These are phyloP conservation scores for Agriopis leucophaearia DNA, from an alignment of 2,888 invertebrate species.

Conservation along the genomic window DNA sequence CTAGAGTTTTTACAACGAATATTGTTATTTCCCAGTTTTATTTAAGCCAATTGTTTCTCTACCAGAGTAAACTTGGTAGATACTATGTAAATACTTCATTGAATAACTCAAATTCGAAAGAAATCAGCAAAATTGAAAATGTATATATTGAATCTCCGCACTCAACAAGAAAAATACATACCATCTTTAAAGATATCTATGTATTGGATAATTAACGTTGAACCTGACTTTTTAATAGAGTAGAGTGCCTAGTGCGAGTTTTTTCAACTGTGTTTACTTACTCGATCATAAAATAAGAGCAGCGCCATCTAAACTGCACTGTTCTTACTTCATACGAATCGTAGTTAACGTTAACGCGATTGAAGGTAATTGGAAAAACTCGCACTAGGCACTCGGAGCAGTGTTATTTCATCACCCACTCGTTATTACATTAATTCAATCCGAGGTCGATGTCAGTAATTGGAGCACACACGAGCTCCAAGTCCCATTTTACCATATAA, in stretches of 20 bases:
- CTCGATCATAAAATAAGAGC: no score
- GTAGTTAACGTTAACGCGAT: no score
- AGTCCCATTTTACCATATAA: background rate
- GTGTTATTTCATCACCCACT: conserved; percentile 4
- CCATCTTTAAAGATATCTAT: no score
- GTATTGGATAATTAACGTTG: background rate
- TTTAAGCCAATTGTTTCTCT: background rate
- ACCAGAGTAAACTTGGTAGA: background rate
- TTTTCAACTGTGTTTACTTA: no score
- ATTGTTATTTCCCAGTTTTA: background rate
- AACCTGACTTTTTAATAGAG: background rate
- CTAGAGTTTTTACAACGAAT: background rate
- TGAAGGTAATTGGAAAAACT: no score
- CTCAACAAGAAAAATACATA: background rate
- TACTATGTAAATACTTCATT: background rate
- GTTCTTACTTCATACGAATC: no score
- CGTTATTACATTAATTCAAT: conserved; percentile 26
- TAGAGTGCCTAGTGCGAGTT: background rate
- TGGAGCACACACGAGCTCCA: conserved; percentile 7
- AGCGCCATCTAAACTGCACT: no score
- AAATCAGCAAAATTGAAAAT: no score
- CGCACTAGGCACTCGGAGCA: no score
- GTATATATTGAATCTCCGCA: no score
- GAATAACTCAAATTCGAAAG: no score
- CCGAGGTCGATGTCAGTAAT: conserved; percentile 36